Evolutionary conservation across 2,888 invertebrate genomes (phyloP).

Genomic region (Scrobipalpa costella): DNA sequence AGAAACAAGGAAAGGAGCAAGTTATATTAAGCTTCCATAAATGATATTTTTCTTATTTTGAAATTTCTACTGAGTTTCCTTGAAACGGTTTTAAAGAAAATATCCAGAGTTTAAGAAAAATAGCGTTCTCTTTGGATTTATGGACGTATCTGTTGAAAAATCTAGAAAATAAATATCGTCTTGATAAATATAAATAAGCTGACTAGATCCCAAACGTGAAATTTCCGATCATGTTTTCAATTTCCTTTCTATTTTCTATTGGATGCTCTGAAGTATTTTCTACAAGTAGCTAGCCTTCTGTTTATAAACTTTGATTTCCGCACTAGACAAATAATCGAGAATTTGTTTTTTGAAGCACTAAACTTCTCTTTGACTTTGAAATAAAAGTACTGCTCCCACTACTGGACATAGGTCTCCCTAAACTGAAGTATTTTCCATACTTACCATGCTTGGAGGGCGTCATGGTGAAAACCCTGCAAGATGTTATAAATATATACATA

Average conservation of each 20-base stretch:
- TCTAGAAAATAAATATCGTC: slow-evolving; percentile 10
- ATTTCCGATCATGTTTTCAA: slow-evolving; percentile 7
- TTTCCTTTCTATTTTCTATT: neutral
- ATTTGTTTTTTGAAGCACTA: neutral
- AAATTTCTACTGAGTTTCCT: neutral
- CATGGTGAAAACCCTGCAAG: too few species aligned
- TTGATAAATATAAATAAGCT: neutral
- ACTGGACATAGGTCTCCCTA: too few species aligned
- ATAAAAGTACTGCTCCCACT: too few species aligned
- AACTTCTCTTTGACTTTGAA: too few species aligned
- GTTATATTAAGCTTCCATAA: too few species aligned
- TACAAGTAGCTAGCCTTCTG: too few species aligned
- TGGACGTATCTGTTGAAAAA: neutral
- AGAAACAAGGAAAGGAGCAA: too few species aligned
- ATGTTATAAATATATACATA: too few species aligned
- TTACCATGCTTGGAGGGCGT: too few species aligned
- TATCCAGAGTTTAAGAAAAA: neutral
- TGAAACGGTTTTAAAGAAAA: neutral
- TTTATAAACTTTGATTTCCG: neutral
- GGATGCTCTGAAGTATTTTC: neutral
- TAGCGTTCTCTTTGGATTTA: neutral
- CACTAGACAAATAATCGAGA: neutral
- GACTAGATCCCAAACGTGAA: neutral
- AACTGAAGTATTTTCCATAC: too few species aligned
- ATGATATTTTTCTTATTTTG: too few species aligned